Conservation (phyloP, 2,888 invertebrate genomes). For the Ophion costatus region DNA sequence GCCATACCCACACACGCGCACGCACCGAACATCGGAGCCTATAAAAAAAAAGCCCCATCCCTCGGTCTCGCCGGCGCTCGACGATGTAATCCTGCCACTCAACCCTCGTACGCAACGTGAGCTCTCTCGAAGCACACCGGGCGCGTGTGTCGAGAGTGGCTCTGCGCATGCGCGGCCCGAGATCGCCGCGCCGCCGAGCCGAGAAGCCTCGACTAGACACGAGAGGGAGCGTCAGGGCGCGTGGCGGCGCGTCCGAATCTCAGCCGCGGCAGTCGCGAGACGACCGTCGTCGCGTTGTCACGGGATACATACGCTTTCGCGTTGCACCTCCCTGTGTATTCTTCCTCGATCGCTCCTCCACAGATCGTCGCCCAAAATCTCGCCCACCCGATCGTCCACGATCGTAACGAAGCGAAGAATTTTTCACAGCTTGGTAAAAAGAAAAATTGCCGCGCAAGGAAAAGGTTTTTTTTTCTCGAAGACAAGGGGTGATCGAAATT, state of each 20-base stretch:
- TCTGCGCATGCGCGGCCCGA: slow-evolving; percentile 60
- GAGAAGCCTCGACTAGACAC: slow-evolving; percentile 71
- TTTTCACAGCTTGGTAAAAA: neutral
- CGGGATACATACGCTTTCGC: slow-evolving; percentile 46
- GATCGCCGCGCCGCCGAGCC: slow-evolving; percentile 60
- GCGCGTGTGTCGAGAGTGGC: slow-evolving; percentile 56
- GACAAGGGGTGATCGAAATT: too few species aligned
- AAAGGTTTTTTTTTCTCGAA: neutral
- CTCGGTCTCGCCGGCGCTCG: slow-evolving; percentile 28
- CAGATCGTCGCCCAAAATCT: slow-evolving; percentile 1
- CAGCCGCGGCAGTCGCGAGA: slow-evolving; percentile 80
- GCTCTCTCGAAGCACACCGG: slow-evolving; percentile 25
- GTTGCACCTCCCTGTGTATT: slow-evolving; percentile 15
- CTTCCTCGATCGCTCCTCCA: neutral
- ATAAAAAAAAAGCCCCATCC: slow-evolving; percentile 56
- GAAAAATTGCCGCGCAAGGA: neutral
- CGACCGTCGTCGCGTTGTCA: slow-evolving; percentile 79
- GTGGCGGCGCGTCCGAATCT: slow-evolving; percentile 79
- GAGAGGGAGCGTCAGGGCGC: slow-evolving; percentile 78
- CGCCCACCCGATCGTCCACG: slow-evolving; percentile 3
- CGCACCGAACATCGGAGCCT: slow-evolving; percentile 18
- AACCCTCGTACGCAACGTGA: slow-evolving; percentile 61
- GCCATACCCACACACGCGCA: slow-evolving; percentile 39
- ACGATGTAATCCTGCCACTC: slow-evolving; percentile 73
- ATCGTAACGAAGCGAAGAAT: neutral